phyloP scores from a whole-genome alignment of 2,113 vertebrate species.

The Dendrocopos noguchii region DNA sequence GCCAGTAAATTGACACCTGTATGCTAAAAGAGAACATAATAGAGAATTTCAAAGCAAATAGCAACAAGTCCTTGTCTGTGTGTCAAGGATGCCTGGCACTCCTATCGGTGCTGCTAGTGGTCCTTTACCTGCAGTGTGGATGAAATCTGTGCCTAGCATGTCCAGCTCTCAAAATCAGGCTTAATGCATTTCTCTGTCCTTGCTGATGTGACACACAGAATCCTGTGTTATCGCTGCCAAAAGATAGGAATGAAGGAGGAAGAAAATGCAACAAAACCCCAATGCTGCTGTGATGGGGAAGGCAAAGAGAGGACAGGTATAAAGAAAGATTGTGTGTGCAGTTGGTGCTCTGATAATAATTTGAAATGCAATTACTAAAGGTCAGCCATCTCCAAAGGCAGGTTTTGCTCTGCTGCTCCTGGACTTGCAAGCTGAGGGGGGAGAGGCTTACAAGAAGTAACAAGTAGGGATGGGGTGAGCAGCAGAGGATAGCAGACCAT shows the following conservation, averaged over 20 bases:
- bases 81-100: neutral
- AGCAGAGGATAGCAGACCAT: neutral
- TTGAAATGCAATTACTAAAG: slow-evolving; percentile 23
- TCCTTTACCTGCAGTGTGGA: neutral
- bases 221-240: neutral
- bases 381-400: slow-evolving; percentile 6
- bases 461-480: neutral
- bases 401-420: neutral
- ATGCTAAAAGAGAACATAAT: neutral
- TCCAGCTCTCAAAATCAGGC: slow-evolving; percentile 19
- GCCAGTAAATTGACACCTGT: neutral
- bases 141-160: neutral
- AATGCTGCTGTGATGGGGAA: neutral
- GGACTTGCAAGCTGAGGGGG: neutral
- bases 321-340: neutral
- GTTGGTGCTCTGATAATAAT: neutral
- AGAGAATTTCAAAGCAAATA: slow-evolving; percentile 5
- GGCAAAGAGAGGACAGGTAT: neutral
- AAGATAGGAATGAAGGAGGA: slow-evolving; percentile 6
- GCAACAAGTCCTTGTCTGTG: neutral
- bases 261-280: neutral
- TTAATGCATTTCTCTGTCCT: neutral
- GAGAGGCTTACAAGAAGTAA: neutral
- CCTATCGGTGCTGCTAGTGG: neutral
- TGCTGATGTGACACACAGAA: neutral